Conservation (phyloP, 2,888 invertebrate genomes). For the Athalia rosae region DNA sequence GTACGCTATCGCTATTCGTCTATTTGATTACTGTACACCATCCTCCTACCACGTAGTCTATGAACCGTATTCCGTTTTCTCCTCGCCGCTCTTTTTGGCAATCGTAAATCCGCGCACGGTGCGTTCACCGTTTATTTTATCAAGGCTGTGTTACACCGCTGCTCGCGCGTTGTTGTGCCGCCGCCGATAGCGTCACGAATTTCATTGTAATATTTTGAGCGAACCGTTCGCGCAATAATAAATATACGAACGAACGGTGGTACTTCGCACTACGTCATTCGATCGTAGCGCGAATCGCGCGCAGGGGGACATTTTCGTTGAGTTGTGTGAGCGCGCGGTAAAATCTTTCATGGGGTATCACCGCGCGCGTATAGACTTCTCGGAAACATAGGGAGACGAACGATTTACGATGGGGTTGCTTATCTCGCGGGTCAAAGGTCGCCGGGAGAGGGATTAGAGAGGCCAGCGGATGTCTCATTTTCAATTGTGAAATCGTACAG, state of each 20-base stretch:
- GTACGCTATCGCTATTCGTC: slow-evolving; percentile 6
- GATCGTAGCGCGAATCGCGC: slow-evolving; percentile 19
- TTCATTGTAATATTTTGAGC: background rate
- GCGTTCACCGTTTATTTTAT: slow-evolving; percentile 15
- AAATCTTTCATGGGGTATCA: no score
- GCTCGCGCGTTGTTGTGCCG: background rate
- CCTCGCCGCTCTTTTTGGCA: background rate
- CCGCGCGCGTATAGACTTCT: no score
- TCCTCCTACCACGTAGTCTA: background rate
- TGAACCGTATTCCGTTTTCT: background rate
- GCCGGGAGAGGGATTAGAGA: no score
- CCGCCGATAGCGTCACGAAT: no score
- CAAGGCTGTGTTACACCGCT: slow-evolving; percentile 4
- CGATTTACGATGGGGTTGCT: background rate
- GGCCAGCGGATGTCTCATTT: no score
- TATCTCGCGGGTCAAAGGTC: no score
- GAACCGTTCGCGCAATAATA: slow-evolving; percentile 10
- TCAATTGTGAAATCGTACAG: no score
- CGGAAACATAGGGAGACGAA: background rate
- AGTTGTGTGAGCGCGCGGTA: no score
- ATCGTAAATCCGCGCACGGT: slow-evolving; percentile 1
- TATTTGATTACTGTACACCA: background rate
- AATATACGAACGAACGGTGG: slow-evolving; percentile 1
- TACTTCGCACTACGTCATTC: slow-evolving; percentile 11
- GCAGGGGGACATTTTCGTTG: background rate